Base-by-base conservation (phyloP, 2,888 invertebrate species). In the Keiferia lycopersicella region DNA sequence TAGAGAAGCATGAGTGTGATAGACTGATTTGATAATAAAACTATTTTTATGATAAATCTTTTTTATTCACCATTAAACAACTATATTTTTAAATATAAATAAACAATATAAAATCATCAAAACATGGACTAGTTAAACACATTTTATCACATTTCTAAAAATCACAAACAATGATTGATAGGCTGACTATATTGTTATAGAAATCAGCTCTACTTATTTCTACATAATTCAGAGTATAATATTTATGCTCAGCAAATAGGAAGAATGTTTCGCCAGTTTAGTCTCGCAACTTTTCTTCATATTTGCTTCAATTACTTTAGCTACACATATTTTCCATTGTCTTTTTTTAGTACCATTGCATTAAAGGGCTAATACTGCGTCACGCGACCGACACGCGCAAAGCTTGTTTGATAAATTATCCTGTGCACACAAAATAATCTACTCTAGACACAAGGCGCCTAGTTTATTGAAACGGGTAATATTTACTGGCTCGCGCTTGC, bases 1-100 rank as follows among this genome's bases (percentile, higher is more conserved):
- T 84, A 93, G 93, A 78, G 95, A 95, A 88, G 88, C 92, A 66
- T 93, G 72, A 83, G 75, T 66, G 65, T 66, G 62, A 71, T 66
- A 66, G 22, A 61, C 50, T 50, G 61, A 61, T 34, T 1, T 48
- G 22, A 61, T 48, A 64, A 67, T 64, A 51, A 63, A 62, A 51
- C 34, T 64, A 59, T 60, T 64, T 65, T 63, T 53, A 53, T 63
- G n/a, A 34, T 38, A 45, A 63, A 16, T 58, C 59, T 14, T 56
- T 56, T 56, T 56, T 50, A 50, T 50, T 50, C 10, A 18, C 50
- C 20, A 50, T 6, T 66, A 65, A 53, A 64, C 65, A 61, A 64
- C 61, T 30, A 14, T 14, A 62, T 64, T 16, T 53, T 18, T 67
- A 63, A 56, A 59, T 20, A n/a, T 63, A 51, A 61, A 41, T 14